These are phyloP conservation scores for Ginglymostoma cirratum DNA, from an alignment of 2,113 vertebrate species.

Conservation along the genomic window DNA sequence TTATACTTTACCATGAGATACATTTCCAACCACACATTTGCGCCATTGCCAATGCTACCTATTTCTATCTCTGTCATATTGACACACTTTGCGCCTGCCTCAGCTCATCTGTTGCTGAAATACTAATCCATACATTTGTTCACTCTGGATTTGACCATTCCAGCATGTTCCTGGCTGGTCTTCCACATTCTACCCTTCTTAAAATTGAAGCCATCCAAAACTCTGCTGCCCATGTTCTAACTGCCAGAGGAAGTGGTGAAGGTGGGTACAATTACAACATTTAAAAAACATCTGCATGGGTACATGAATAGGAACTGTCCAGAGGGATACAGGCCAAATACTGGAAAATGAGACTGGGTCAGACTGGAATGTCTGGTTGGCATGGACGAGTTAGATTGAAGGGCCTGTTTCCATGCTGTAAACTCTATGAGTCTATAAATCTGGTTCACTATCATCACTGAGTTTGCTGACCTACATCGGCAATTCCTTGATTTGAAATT, in stretches of 20 bases:
- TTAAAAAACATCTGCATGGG: too few relatives aligned
- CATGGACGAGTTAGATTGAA: too few relatives aligned
- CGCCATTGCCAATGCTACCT: background rate
- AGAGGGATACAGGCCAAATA: too few relatives aligned
- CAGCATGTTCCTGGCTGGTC: background rate
- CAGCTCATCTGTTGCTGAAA: background rate
- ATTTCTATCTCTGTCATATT: background rate
- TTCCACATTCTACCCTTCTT: background rate
- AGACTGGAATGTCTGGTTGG: too few relatives aligned
- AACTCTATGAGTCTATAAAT: background rate
- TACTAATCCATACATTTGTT: background rate
- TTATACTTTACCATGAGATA: background rate
- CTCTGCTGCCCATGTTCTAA: background rate
- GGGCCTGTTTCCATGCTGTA: too few relatives aligned
- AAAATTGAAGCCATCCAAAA: background rate
- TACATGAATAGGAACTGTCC: too few relatives aligned
- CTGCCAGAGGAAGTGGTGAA: background rate
- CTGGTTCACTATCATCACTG: background rate
- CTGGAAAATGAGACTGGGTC: too few relatives aligned
- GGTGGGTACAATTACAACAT: too few relatives aligned
- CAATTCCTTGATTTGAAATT: background rate
- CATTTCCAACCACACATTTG: background rate
- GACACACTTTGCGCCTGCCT: background rate
- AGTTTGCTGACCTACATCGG: background rate
- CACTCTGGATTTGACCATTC: background rate